phyloP scores from a whole-genome alignment of 1,140 invertebrate genomes.

The Nasonia vitripennis region DNA sequence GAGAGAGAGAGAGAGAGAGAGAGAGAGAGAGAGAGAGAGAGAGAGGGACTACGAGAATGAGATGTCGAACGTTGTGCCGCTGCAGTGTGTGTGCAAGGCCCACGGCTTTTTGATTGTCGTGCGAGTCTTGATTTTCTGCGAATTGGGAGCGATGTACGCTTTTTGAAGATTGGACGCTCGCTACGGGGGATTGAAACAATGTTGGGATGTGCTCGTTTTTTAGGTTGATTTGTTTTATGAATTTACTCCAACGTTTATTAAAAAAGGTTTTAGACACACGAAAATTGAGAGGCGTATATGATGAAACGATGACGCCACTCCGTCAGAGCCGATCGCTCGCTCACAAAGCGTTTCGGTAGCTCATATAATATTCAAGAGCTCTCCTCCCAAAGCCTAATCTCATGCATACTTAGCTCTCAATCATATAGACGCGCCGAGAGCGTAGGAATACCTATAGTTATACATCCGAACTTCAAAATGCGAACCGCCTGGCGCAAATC shows the following conservation, averaged over 20 bases:
- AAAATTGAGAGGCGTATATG: neutral
- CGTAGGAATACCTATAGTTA: neutral
- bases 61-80: neutral
- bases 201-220: neutral
- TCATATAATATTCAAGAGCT: conserved; percentile 15
- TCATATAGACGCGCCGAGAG: neutral
- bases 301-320: neutral
- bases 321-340: neutral
- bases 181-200: too few species aligned
- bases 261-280: neutral
- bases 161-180: too few species aligned
- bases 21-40: neutral
- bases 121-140: conserved; percentile 27
- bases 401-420: conserved; percentile 26
- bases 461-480: neutral
- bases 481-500: neutral
- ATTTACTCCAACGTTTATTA: neutral
- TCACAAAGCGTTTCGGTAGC: neutral
- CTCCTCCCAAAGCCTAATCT: neutral
- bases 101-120: conserved; percentile 35
- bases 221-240: too few species aligned
- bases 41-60: conserved; percentile 30
- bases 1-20: neutral
- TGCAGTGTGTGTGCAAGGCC: neutral
- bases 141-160: too few species aligned